phyloP scores from a whole-genome alignment of 2,113 vertebrate genomes.

The Sakesphorus luctuosus region DNA sequence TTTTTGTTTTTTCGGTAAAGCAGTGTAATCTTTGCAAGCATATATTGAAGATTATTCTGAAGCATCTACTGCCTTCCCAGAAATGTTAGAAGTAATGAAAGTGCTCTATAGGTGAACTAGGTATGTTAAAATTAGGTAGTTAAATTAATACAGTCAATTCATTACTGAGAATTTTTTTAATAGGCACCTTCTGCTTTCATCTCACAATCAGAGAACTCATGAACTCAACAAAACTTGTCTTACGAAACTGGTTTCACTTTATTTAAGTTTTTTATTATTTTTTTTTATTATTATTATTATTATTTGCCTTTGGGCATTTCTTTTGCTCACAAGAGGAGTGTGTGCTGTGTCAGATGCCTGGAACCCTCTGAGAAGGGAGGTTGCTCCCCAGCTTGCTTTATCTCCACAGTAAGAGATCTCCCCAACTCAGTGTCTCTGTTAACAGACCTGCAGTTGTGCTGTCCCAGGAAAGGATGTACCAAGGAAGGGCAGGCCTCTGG shows the following conservation, averaged over 20 bases:
- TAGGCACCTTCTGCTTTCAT: slow-evolving; percentile 75
- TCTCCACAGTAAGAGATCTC: neutral
- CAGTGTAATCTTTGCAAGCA: slow-evolving; percentile 77
- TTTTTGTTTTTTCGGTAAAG: slow-evolving; percentile 35
- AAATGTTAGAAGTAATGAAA: slow-evolving; percentile 75
- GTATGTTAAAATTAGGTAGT: slow-evolving; percentile 67
- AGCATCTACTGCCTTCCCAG: slow-evolving; percentile 80
- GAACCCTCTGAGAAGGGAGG: slow-evolving; percentile 10
- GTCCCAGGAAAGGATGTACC: slow-evolving; percentile 3
- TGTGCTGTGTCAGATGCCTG: slow-evolving; percentile 56
- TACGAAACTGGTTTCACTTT: slow-evolving; percentile 45
- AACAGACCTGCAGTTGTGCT: slow-evolving; percentile 21
- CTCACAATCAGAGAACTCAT: slow-evolving; percentile 69
- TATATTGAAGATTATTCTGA: slow-evolving; percentile 79
- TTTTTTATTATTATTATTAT: neutral
- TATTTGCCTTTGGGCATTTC: slow-evolving; percentile 60
- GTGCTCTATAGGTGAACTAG: slow-evolving; percentile 78
- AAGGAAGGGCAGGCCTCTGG: slow-evolving; percentile 17
- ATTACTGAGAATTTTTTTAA: slow-evolving; percentile 49
- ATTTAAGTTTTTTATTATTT: neutral
- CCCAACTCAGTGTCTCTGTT: slow-evolving; percentile 2
- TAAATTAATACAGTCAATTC: slow-evolving; percentile 72
- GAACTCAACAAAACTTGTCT: slow-evolving; percentile 63
- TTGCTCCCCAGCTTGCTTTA: neutral
- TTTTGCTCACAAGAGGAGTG: slow-evolving; percentile 53